Percentiles rank a stretch among this genome's conserved stretches.
phyloP scores from a whole-genome alignment of 2,113 vertebrate genomes.

The Urocitellus parryii region DNA sequence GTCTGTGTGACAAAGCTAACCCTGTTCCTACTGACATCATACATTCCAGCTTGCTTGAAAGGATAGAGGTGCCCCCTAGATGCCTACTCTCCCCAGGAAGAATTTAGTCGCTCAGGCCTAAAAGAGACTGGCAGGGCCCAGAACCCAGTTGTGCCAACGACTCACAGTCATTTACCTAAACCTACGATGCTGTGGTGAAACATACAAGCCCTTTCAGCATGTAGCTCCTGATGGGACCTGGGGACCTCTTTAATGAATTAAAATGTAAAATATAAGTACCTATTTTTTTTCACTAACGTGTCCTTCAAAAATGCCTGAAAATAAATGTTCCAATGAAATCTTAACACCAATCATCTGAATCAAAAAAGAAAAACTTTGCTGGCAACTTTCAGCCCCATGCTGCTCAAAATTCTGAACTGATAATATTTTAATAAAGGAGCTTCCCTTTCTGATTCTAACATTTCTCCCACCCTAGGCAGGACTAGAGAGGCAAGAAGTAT shows the following conservation, averaged over 20 bases:
- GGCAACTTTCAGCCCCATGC: not conserved
- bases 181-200: not conserved
- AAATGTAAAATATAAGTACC: not conserved
- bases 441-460: not conserved
- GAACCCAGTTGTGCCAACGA: not conserved
- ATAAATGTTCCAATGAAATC: not conserved
- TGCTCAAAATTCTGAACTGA: not conserved
- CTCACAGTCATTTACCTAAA: not conserved
- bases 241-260: not conserved
- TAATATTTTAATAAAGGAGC: not conserved
- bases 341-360: not conserved
- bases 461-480: not conserved
- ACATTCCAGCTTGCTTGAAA: not conserved
- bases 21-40: not conserved
- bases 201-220: rapidly evolving
- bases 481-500: not conserved
- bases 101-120: not conserved
- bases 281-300: not conserved
- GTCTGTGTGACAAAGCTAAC: rapidly evolving
- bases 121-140: not conserved
- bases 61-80: rapidly evolving
- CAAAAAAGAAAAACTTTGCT: not conserved
- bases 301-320: not conserved
- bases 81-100: not conserved
- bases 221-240: not conserved